A percentile compares a stretch with the other conserved stretches of the same genome.
Conservation (phyloP, 2,113 vertebrate species). For the Lagopus muta region DNA sequence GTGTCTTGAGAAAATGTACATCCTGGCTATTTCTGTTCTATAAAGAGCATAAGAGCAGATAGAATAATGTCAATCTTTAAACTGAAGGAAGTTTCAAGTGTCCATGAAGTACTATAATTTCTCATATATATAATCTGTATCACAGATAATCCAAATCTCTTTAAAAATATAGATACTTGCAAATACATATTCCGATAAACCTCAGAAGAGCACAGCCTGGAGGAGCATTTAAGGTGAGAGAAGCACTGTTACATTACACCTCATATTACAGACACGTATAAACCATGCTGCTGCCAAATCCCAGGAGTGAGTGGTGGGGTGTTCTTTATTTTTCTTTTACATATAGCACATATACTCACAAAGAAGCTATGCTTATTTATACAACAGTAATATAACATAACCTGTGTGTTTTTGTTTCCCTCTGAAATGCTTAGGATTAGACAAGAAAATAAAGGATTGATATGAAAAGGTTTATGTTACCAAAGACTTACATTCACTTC, state of each 20-base stretch:
- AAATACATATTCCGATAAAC: not conserved
- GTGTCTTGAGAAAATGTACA: not conserved
- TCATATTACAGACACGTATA: not conserved
- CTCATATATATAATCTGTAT: not conserved
- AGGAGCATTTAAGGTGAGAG: not conserved
- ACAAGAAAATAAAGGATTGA: not conserved
- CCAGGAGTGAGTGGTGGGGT: not conserved
- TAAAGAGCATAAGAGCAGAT: not conserved
- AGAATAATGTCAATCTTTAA: not conserved
- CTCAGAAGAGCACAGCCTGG: not conserved
- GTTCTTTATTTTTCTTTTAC: not conserved
- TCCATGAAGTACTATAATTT: not conserved
- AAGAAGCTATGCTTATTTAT: not conserved
- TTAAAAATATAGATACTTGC: not conserved
- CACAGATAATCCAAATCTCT: not conserved
- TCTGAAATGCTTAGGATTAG: not conserved
- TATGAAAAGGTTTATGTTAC: not conserved
- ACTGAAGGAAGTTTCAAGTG: not conserved
- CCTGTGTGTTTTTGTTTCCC: not conserved
- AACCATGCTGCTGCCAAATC: not conserved
- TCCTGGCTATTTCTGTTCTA: not conserved
- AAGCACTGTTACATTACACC: not conserved
- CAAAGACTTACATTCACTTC: not conserved
- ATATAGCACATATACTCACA: not conserved
- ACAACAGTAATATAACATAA: not conserved